Evolutionary conservation across 1,140 invertebrate genomes (phyloP).

Genomic region (Micrasema minimum): DNA sequence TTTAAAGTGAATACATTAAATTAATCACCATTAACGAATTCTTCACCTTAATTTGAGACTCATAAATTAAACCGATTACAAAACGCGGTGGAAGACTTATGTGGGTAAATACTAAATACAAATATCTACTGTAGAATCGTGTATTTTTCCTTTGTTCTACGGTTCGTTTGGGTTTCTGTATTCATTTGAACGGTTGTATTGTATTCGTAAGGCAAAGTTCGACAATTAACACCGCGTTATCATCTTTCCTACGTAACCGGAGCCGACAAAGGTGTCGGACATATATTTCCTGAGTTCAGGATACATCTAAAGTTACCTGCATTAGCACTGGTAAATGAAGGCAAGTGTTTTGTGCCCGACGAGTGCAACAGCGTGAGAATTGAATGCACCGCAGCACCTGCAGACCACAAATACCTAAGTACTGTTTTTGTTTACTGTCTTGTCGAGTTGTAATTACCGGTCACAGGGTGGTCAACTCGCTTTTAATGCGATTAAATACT

Average conservation of each 20-base stretch:
- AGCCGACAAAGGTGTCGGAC: slow-evolving; percentile 33
- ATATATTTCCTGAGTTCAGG: slow-evolving; percentile 19
- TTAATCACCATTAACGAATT: slow-evolving; percentile 25
- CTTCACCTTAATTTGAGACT: not conserved
- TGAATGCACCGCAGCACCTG: slow-evolving; percentile 26
- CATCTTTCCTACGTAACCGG: slow-evolving; percentile 25
- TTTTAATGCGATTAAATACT: not conserved
- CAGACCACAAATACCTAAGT: not conserved
- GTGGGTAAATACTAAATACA: not conserved
- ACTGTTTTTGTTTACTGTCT: slow-evolving; percentile 29
- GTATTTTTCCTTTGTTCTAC: too few species aligned
- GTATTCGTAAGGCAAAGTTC: slow-evolving; percentile 15
- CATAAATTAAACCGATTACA: not conserved
- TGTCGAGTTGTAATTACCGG: slow-evolving; percentile 5
- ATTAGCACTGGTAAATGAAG: slow-evolving; percentile 27
- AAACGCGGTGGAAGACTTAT: not conserved
- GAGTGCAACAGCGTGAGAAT: slow-evolving; percentile 33
- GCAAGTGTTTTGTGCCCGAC: slow-evolving; percentile 18
- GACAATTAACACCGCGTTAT: slow-evolving; percentile 32
- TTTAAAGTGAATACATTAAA: slow-evolving; percentile 18
- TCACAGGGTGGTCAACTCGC: slow-evolving; percentile 4
- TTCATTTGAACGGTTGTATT: slow-evolving; percentile 1
- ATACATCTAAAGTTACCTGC: slow-evolving; percentile 30
- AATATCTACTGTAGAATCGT: too few species aligned
- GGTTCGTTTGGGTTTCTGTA: too few species aligned